Evolutionary conservation across 2,888 invertebrate species (phyloP).

Genomic region (Hybos culiciformis): DNA sequence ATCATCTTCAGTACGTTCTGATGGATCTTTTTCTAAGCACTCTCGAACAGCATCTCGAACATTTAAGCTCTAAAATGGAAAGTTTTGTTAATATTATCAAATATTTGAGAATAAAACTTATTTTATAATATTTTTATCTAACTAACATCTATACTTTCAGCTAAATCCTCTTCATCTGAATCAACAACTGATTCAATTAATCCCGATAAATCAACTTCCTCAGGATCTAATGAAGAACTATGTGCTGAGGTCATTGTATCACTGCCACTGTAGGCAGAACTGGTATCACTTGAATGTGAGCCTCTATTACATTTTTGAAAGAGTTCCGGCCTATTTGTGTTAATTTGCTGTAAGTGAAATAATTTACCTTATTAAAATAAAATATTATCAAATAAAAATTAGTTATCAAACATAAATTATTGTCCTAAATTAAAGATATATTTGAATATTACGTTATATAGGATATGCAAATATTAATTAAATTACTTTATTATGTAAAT

Average conservation of each 20-base stretch:
- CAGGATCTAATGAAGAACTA: constrained; percentile 66
- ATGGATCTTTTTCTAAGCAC: constrained; percentile 94
- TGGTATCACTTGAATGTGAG: constrained; percentile 85
- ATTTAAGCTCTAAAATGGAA: constrained; percentile 54
- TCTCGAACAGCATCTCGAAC: constrained; percentile 92
- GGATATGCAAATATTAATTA: too few species aligned
- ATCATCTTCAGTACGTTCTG: constrained; percentile 89
- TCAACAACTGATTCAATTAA: constrained; percentile 92
- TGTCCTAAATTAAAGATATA: too few species aligned
- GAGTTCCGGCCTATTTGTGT: constrained; percentile 46
- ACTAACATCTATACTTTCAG: constrained; percentile 74
- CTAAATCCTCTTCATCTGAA: constrained; percentile 85
- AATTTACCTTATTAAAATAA: too few species aligned
- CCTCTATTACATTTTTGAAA: constrained; percentile 73
- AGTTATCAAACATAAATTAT: too few species aligned
- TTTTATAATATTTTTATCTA: constrained; percentile 3
- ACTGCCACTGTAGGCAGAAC: constrained; percentile 91
- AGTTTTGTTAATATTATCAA: too few species aligned
- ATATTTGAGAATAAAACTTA: too few species aligned
- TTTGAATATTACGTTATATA: too few species aligned
- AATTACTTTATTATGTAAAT: too few species aligned
- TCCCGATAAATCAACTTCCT: constrained; percentile 84
- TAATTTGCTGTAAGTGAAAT: too few species aligned
- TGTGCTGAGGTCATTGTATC: constrained; percentile 92
- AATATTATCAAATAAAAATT: too few species aligned